Evolutionary conservation across 2,888 invertebrate genomes (phyloP).

Genomic region (Synergus itoensis): DNA sequence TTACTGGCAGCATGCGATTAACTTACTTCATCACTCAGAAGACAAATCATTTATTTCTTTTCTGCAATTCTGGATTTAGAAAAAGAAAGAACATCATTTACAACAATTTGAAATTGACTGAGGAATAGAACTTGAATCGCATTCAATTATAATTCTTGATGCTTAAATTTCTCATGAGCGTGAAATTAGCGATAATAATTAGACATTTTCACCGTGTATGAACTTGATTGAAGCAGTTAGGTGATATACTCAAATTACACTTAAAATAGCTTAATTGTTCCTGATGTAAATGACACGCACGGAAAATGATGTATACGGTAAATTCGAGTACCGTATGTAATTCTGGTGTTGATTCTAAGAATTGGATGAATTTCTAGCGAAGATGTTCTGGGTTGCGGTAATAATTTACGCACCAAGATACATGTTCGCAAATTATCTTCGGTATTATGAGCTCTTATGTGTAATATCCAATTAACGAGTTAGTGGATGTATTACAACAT

Average conservation of each 20-base stretch:
- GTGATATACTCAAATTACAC: conserved; percentile 5
- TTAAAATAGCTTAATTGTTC: conserved; percentile 13
- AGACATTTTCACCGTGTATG: neutral
- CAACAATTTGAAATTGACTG: neutral
- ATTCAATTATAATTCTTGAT: neutral
- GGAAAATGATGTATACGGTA: conserved; percentile 26
- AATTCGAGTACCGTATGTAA: conserved; percentile 15
- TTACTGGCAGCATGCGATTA: conserved; percentile 2
- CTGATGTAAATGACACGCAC: conserved; percentile 25
- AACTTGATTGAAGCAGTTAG: neutral
- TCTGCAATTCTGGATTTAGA: neutral
- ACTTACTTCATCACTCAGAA: neutral
- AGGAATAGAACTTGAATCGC: neutral
- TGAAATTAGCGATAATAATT: neutral
- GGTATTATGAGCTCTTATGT: conserved; percentile 25
- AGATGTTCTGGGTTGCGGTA: conserved; percentile 16
- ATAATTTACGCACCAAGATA: conserved; percentile 35
- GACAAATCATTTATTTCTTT: neutral
- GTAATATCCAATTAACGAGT: conserved; percentile 34
- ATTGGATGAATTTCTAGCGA: conserved; percentile 32
- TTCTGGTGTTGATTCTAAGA: conserved; percentile 29
- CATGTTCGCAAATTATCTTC: conserved; percentile 30
- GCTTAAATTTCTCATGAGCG: neutral
- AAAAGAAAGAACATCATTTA: neutral
- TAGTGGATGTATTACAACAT: conserved; percentile 2